Evolutionary conservation across 2,888 invertebrate species (phyloP), one percentile per base, ranked within the genome.

Genomic region (Cheilosia vulpina): DNA sequence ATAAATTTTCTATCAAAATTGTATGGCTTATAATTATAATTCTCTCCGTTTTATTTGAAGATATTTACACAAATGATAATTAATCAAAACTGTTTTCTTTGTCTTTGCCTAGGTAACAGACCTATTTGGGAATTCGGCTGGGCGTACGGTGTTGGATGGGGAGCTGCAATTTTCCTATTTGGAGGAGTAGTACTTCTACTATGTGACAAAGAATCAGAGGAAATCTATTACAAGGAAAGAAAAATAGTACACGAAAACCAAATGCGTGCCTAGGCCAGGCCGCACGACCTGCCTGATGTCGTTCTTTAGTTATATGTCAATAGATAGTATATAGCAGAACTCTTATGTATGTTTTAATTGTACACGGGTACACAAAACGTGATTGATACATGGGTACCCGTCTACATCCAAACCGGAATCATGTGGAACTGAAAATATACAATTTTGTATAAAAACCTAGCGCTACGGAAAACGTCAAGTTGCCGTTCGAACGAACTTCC

Each of bases 91-190:
- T 9, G 21, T 11, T 24, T 2, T 52, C 4, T 24, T 24, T 52
- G 1, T 13, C 43, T 27, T 80, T 60, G 53, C 60, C 17, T 75
- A 97, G 97, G 97, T 88, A 97, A 98, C 93, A 94, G 97, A 90
- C 95, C 96, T 78, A 95, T 97, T 90, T 98, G 98, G 98, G 98
- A 98, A 92, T 99, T 99, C 90, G 98, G 98, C 63, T 99, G 98
- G 98, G 98, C 98, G 57, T 99, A 99, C 92, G 98, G 99, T 62
- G 97, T 99, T 31, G 98, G 98, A 17, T 99, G 99, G 98, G 98
- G 98, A 87, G 97, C 98, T 53, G 97, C 98, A 89, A 97, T 98
- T 90, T 98, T 99, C 93, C 94, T 98, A 63, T 97, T 98, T 92
- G 98, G 98, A 57, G 98, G 97, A 73, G 97, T 98, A 4, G 96